Evolutionary conservation across 2,797 vertebrate genomes (phyloP).

Genomic region (Hippopotamyrus pictus): DNA sequence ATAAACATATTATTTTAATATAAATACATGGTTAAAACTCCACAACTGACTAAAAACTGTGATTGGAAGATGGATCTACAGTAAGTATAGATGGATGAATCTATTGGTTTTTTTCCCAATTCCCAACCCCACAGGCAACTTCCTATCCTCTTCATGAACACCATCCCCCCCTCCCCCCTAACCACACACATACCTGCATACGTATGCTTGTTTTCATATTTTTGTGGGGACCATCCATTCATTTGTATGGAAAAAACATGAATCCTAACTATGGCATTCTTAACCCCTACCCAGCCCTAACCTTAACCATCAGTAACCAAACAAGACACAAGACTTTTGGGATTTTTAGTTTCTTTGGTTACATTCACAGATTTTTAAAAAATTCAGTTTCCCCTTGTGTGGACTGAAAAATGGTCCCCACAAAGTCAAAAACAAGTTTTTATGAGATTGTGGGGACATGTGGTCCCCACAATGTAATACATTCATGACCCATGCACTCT

Average conservation of each 20-base stretch:
- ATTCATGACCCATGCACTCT: background rate
- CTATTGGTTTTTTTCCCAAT: background rate
- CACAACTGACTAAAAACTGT: background rate
- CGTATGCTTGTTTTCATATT: background rate
- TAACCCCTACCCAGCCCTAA: background rate
- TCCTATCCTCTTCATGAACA: background rate
- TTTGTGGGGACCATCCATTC: background rate
- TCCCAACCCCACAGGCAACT: background rate
- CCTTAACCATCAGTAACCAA: background rate
- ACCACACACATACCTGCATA: background rate
- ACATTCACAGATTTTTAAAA: background rate
- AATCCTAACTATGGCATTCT: background rate
- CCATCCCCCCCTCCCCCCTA: background rate
- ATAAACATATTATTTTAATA: background rate
- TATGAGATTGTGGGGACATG: background rate
- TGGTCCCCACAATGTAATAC: background rate
- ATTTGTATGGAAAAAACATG: background rate
- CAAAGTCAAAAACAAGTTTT: background rate
- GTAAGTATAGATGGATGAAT: background rate
- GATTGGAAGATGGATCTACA: background rate
- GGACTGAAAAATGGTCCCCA: background rate
- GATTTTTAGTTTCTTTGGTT: background rate
- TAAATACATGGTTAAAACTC: background rate
- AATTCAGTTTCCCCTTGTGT: background rate
- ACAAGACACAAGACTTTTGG: background rate